Conservation (phyloP, 2,113 vertebrate species). For the Spheniscus mendiculus region DNA sequence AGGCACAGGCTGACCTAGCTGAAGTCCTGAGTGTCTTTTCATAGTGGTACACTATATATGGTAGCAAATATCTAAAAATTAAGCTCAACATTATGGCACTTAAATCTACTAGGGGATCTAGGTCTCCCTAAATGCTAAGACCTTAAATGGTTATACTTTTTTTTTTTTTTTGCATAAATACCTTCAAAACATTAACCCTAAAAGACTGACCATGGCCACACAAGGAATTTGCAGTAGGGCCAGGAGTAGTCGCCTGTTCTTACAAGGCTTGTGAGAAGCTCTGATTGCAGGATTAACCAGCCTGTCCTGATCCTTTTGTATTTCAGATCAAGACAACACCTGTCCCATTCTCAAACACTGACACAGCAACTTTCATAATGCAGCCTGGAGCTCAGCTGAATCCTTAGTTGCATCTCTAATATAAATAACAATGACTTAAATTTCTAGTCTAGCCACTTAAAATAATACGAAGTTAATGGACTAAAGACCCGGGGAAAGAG, state of each 20-base stretch:
- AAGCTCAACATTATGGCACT: background rate
- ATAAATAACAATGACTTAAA: slow-evolving; percentile 30
- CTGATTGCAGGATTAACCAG: background rate
- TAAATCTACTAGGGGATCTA: background rate
- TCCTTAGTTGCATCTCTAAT: background rate
- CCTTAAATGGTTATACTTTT: background rate
- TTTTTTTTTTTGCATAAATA: background rate
- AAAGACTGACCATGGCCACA: background rate
- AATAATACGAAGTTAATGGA: background rate
- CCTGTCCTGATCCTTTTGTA: background rate
- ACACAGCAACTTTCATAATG: background rate
- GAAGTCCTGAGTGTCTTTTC: background rate
- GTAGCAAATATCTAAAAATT: background rate
- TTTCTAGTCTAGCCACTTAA: slow-evolving; percentile 17
- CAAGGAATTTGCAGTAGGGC: background rate
- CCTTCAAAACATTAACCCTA: background rate
- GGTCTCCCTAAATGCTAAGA: background rate
- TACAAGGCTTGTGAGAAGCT: background rate
- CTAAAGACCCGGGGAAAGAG: slow-evolving; percentile 6
- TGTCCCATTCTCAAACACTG: background rate
- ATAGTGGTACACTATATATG: background rate
- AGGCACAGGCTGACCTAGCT: background rate
- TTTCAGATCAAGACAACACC: slow-evolving; percentile 1
- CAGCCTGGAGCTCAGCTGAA: background rate
- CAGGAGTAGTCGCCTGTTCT: background rate